Evolutionary conservation across 1,140 invertebrate species (phyloP).

Genomic region (Heliconius nattereri): DNA sequence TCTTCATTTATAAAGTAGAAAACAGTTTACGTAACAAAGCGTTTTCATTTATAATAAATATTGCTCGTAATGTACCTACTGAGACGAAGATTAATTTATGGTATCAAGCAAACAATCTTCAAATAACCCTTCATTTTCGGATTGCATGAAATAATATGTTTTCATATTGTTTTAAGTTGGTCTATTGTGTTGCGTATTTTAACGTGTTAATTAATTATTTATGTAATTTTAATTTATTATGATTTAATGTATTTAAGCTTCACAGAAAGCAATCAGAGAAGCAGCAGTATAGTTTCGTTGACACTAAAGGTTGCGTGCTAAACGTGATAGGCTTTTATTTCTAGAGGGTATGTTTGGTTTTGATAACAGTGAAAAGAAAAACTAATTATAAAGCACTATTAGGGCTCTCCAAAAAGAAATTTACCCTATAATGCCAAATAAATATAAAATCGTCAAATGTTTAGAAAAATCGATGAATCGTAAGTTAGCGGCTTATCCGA

Average conservation of each 20-base stretch:
- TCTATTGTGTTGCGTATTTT: neutral
- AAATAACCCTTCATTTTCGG: neutral
- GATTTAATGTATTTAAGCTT: too few species aligned
- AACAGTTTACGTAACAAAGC: conserved; percentile 4
- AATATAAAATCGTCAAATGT: too few species aligned
- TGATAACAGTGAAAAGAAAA: too few species aligned
- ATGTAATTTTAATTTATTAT: neutral
- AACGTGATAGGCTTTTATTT: too few species aligned
- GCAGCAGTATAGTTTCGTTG: too few species aligned
- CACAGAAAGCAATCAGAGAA: too few species aligned
- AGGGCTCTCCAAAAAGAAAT: too few species aligned
- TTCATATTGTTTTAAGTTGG: neutral
- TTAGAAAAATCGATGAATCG: conserved; percentile 36
- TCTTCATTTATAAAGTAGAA: neutral
- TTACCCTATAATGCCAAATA: too few species aligned
- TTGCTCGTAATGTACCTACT: neutral
- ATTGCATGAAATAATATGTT: neutral
- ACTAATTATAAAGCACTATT: too few species aligned
- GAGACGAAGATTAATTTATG: conserved; percentile 6
- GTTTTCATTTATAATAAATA: conserved; percentile 2
- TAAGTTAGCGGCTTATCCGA: conserved; percentile 67
- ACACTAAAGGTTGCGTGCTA: too few species aligned
- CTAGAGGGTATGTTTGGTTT: too few species aligned
- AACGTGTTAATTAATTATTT: neutral
- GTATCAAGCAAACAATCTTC: neutral